These are phyloP conservation scores for Eupsilia transversa DNA, from an alignment of 2,888 invertebrate genomes.

Conservation along the genomic window DNA sequence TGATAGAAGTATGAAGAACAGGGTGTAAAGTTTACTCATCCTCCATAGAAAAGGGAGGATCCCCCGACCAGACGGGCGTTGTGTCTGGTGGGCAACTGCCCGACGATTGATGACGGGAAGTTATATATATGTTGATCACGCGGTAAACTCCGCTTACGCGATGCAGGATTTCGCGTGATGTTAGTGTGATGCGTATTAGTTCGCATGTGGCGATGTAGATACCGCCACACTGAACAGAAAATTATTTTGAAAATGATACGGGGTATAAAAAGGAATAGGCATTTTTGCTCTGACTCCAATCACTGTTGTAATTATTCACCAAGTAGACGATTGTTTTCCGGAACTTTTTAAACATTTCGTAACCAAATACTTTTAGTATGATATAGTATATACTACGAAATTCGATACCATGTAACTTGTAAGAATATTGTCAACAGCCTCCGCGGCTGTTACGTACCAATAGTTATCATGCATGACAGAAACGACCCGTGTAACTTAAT, in stretches of 20 bases:
- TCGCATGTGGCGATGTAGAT: too few relatives aligned
- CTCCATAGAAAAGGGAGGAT: too few relatives aligned
- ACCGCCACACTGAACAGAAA: too few relatives aligned
- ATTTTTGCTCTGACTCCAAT: not conserved
- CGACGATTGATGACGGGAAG: too few relatives aligned
- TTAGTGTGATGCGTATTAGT: too few relatives aligned
- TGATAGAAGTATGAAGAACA: too few relatives aligned
- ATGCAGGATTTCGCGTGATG: too few relatives aligned
- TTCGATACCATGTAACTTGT: constrained; percentile 12
- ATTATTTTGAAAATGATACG: not conserved
- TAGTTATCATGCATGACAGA: constrained; percentile 21
- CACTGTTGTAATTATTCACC: not conserved
- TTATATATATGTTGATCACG: too few relatives aligned
- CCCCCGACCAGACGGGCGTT: too few relatives aligned
- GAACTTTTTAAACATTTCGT: constrained; percentile 1
- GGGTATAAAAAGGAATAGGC: not conserved
- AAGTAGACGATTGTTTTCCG: not conserved
- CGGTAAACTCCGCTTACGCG: too few relatives aligned
- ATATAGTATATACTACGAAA: not conserved
- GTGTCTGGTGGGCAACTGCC: too few relatives aligned
- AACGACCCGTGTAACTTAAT: not conserved
- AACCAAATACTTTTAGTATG: not conserved
- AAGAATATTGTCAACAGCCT: constrained; percentile 3
- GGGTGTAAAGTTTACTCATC: too few relatives aligned
- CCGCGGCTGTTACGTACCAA: not conserved